phyloP scores from a whole-genome alignment of 2,797 vertebrate genomes.

The Erethizon dorsatum region DNA sequence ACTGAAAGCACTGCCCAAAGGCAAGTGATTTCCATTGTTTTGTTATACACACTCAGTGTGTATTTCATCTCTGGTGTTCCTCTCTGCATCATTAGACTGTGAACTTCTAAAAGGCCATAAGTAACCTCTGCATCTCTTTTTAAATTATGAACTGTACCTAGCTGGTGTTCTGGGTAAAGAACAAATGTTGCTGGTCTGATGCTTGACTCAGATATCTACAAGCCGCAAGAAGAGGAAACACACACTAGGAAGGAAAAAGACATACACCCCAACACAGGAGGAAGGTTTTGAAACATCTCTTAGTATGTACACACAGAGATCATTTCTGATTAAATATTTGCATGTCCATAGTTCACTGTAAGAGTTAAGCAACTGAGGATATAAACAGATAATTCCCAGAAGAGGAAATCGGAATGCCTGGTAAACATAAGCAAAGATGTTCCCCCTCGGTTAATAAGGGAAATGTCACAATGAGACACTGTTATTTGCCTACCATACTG shows the following conservation, averaged over 20 bases:
- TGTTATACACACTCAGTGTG: neutral
- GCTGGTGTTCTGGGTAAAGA: neutral
- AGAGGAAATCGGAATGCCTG: neutral
- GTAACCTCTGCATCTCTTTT: neutral
- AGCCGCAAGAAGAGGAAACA: neutral
- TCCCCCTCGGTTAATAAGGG: neutral
- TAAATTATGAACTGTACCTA: neutral
- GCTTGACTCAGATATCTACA: neutral
- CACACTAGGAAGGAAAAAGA: neutral
- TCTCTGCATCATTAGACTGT: neutral
- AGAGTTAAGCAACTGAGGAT: conserved; percentile 33
- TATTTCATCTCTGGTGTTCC: neutral
- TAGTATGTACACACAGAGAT: neutral
- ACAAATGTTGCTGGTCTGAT: neutral
- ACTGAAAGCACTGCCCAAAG: neutral
- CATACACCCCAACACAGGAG: neutral
- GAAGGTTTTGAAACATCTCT: conserved; percentile 1
- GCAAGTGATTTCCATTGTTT: neutral
- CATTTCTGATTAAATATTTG: neutral
- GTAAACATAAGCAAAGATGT: neutral
- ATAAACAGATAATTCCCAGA: conserved; percentile 30
- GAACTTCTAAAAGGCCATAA: neutral
- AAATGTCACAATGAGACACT: conserved; percentile 25
- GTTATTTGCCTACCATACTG: neutral
- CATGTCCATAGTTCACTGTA: neutral